These are phyloP conservation scores for Drosophila paucipuncta DNA, from an alignment of 2,888 invertebrate species.

Conservation along the genomic window DNA sequence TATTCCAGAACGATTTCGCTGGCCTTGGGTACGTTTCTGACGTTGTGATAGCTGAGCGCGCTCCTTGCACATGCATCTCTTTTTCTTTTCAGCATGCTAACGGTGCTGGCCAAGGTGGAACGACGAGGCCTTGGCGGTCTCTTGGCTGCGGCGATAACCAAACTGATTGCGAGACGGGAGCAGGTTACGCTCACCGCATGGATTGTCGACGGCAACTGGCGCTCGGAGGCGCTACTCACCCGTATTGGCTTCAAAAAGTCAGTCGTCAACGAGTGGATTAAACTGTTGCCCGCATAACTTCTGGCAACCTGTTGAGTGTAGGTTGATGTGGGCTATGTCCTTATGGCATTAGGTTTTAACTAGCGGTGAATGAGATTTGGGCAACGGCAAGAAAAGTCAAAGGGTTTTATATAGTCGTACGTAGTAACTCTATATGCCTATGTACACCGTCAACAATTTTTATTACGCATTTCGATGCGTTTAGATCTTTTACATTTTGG, in stretches of 20 bases:
- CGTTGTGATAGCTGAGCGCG: neutral
- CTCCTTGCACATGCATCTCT: neutral
- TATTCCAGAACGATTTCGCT: constrained; percentile 82
- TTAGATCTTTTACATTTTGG: constrained; percentile 9
- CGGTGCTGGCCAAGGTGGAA: constrained; percentile 74
- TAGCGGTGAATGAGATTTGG: neutral
- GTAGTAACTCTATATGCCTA: constrained; percentile 50
- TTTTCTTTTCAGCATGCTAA: constrained; percentile 65
- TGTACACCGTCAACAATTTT: constrained; percentile 69
- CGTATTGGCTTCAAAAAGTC: constrained; percentile 71
- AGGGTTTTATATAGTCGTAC: constrained; percentile 12
- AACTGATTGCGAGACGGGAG: constrained; percentile 64
- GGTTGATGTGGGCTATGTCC: neutral
- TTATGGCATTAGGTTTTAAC: neutral
- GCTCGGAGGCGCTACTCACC: constrained; percentile 71
- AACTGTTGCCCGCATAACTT: constrained; percentile 55
- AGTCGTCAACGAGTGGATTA: constrained; percentile 80
- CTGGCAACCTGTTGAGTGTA: neutral
- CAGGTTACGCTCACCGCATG: constrained; percentile 73
- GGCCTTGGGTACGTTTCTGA: constrained; percentile 73
- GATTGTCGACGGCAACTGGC: constrained; percentile 72
- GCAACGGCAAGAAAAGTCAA: constrained; percentile 8
- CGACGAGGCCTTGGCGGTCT: constrained; percentile 77
- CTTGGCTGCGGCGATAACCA: constrained; percentile 69
- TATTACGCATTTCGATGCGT: constrained; percentile 38